Conservation (phyloP, 1,140 invertebrate species). For the Chymomyza costata region DNA sequence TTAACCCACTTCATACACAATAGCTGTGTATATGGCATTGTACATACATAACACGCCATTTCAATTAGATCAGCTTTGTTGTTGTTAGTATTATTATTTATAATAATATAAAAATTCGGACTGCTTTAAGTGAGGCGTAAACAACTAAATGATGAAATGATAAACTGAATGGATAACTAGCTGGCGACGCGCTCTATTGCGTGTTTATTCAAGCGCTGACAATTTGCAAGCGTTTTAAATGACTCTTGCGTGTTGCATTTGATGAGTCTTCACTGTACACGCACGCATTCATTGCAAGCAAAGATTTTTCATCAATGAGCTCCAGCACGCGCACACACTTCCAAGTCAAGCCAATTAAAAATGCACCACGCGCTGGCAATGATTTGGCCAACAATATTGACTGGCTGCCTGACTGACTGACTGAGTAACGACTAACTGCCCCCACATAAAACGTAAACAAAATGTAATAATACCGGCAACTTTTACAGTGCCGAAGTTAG, state of each 20-base stretch:
- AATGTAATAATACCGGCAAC: not conserved
- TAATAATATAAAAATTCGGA: no score
- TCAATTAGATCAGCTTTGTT: no score
- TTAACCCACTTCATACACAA: no score
- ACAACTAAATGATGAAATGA: no score
- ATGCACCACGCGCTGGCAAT: slow-evolving; percentile 67
- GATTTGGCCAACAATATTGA: slow-evolving; percentile 41
- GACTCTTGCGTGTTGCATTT: slow-evolving; percentile 35
- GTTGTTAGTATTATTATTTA: no score
- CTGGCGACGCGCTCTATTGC: slow-evolving; percentile 16
- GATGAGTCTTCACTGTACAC: slow-evolving; percentile 48
- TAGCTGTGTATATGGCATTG: no score
- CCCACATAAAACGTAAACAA: slow-evolving; percentile 31
- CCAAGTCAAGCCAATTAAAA: slow-evolving; percentile 51
- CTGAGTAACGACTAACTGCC: slow-evolving; percentile 21
- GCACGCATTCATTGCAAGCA: slow-evolving; percentile 20
- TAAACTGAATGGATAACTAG: no score
- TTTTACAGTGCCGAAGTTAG: slow-evolving; percentile 5
- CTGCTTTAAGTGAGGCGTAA: no score
- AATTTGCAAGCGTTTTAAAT: slow-evolving; percentile 25
- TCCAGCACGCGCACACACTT: slow-evolving; percentile 49
- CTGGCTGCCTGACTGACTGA: slow-evolving; percentile 33
- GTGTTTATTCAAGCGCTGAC: slow-evolving; percentile 35
- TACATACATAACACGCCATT: no score
- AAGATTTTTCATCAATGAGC: slow-evolving; percentile 65